Base-by-base conservation (phyloP, 2,797 vertebrate species). In the Myotis planiceps region DNA sequence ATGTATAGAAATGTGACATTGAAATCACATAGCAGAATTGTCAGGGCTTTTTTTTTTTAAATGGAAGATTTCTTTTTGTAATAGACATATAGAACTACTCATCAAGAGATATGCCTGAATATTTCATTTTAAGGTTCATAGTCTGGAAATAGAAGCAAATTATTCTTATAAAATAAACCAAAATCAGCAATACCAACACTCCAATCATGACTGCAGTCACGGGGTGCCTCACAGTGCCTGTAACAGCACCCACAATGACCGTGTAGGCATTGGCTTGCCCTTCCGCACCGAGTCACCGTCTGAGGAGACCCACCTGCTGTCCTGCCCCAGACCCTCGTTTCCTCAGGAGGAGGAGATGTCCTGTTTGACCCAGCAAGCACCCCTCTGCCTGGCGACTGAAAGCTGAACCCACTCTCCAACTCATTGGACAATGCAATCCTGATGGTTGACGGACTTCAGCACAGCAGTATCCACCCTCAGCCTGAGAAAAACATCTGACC, bases 131-230 rank as follows among this genome's bases (percentile, higher is more conserved):
- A 83, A 95, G 34, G 23, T 7, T 5, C 55, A 1, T 9, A 16
- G 21, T n/a, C 71, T 34, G 72, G 72, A 94, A 80, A 83, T 60
- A 92, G 69, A 74, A 71, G 47, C 88, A 25, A 81, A 49, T 90
- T 68, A 13, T 32, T 81, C 7, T 80, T 53, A 29, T 63, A 60
- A 51, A 69, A 80, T 55, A 65, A 88, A n/a, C 9, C 45, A 3
- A 88, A 58, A 81, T 76, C 47, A 82, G 53, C 21, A 12, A 4
- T n/a, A 32, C 21, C 14, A 72, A 58, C 29, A 53, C 21, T 3
- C 34, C 5, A 14, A 8, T 65, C 21, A 2, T 12, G 5, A 25
- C 66, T 71, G 32, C 14, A 14, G 47, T 84, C 37, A 7, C 5
- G 51, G 12, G 29, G 27, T 23, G 49, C 51, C 65, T 80, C 14